phyloP scores from a whole-genome alignment of 2,113 vertebrate genomes.

The Amia ocellicauda region DNA sequence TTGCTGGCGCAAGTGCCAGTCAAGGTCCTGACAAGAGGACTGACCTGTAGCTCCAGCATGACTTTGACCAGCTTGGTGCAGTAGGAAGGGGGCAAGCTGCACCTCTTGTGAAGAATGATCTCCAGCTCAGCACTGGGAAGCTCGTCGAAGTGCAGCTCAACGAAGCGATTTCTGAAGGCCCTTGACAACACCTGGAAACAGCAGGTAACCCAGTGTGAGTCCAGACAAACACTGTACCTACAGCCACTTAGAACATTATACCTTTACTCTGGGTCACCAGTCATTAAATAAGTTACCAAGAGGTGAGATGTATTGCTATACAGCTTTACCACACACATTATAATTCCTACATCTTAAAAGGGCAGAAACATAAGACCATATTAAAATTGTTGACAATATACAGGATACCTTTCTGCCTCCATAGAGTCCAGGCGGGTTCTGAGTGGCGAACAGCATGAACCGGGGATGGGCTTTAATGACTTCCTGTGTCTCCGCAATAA shows the following conservation, averaged over 20 bases:
- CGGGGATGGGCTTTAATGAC: constrained; percentile 88
- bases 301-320: too few relatives aligned
- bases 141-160: constrained; percentile 95
- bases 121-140: constrained; percentile 86
- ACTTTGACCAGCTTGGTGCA: constrained; percentile 88
- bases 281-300: too few relatives aligned
- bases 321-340: too few relatives aligned
- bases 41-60: constrained; percentile 94
- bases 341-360: too few relatives aligned
- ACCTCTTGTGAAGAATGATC: constrained; percentile 87
- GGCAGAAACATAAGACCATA: too few relatives aligned
- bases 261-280: too few relatives aligned
- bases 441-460: constrained; percentile 96
- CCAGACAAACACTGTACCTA: not conserved
- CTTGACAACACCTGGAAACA: constrained; percentile 81
- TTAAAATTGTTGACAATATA: too few relatives aligned
- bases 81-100: constrained; percentile 88
- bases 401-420: constrained; percentile 87
- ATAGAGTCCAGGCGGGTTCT: constrained; percentile 95
- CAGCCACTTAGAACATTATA: not conserved
- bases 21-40: too few relatives aligned
- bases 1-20: too few relatives aligned
- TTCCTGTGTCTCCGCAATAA: constrained; percentile 93
- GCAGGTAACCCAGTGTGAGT: not conserved
- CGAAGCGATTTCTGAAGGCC: constrained; percentile 95